A percentile compares a stretch with the other conserved stretches of the same genome.
Conservation (phyloP, 2,888 invertebrate species). For the Meteorus cinctellus region DNA sequence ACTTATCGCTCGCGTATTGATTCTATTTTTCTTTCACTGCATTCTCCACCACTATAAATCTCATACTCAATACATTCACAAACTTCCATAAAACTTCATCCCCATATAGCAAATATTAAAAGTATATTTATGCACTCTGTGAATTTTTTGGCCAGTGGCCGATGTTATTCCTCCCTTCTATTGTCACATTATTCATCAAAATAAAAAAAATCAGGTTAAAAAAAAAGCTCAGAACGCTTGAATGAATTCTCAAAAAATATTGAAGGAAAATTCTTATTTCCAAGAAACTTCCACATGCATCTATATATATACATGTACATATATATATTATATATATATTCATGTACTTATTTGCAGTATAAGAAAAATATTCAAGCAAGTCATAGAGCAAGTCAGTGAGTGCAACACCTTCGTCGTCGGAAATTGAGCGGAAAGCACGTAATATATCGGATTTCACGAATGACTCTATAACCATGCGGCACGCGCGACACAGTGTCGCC, state of each 20-base stretch:
- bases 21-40: constrained; percentile 26
- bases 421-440: constrained; percentile 53
- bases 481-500: constrained; percentile 19
- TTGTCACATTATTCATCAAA: constrained; percentile 1
- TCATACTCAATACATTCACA: neutral
- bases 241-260: constrained; percentile 6
- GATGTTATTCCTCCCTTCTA: neutral
- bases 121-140: neutral
- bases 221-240: neutral
- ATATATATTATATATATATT: neutral
- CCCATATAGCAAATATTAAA: neutral
- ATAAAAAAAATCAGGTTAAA: neutral
- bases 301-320: neutral
- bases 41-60: neutral
- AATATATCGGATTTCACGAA: constrained; percentile 50
- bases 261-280: neutral
- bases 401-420: constrained; percentile 47
- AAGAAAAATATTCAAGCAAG: constrained; percentile 31
- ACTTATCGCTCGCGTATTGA: constrained; percentile 44
- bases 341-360: neutral
- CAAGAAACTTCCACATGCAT: neutral
- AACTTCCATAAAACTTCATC: neutral
- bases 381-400: constrained; percentile 13
- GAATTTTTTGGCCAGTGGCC: constrained; percentile 1
- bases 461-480: neutral